Evolutionary conservation across 2,888 invertebrate species (phyloP).

Genomic region (Cistogaster globosa): DNA sequence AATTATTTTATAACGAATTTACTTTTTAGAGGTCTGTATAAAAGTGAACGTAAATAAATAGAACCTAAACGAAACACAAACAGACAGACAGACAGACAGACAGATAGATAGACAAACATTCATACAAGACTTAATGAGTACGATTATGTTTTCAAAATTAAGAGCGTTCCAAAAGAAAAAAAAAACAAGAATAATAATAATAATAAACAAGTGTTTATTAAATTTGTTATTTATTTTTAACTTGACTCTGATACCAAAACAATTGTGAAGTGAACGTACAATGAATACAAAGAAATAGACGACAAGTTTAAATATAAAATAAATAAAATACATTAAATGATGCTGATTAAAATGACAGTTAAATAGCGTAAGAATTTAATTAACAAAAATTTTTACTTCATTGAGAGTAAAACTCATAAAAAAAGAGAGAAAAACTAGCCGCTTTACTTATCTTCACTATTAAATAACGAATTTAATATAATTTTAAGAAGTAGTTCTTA

Average conservation of each 20-base stretch:
- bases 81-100: neutral
- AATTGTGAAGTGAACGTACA: constrained; percentile 37
- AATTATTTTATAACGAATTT: neutral
- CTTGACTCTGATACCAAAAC: constrained; percentile 25
- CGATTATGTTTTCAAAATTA: neutral
- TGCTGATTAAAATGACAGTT: constrained; percentile 48
- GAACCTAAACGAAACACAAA: neutral
- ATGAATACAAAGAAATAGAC: constrained; percentile 42
- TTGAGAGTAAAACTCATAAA: neutral
- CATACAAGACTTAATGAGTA: neutral
- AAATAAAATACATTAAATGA: constrained; percentile 27
- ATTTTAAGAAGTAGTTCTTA: neutral
- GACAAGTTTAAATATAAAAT: constrained; percentile 25
- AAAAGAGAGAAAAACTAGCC: too few relatives aligned
- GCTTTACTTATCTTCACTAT: neutral
- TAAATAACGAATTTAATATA: neutral
- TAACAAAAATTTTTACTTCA: constrained; percentile 1
- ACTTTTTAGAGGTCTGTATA: constrained; percentile 4
- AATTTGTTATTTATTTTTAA: neutral
- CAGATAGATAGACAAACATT: neutral
- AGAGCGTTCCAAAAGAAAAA: constrained; percentile 4
- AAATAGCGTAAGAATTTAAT: constrained; percentile 47
- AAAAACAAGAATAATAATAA: too few relatives aligned
- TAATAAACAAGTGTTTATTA: constrained; percentile 34
- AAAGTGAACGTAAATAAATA: neutral